Percentiles rank a stretch among this genome's conserved stretches.
These are phyloP conservation scores for Acromyrmex charruanus DNA, from an alignment of 1,140 invertebrate species.

Conservation along the genomic window DNA sequence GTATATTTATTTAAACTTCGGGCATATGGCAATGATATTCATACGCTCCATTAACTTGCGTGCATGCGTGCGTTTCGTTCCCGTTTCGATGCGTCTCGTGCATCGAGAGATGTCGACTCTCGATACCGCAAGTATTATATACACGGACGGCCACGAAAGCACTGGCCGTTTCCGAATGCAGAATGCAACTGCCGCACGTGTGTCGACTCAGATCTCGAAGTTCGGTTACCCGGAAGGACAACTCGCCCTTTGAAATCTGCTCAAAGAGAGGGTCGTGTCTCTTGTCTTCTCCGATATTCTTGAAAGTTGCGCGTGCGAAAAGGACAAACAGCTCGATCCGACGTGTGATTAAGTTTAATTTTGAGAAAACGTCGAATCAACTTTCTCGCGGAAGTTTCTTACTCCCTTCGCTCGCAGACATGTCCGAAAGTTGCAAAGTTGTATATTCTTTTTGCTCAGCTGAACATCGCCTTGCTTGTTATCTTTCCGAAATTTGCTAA, in stretches of 20 bases:
- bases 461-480: not conserved
- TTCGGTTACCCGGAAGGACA: constrained; percentile 64
- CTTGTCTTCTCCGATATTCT: constrained; percentile 34
- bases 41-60: constrained; percentile 55
- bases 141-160: constrained; percentile 55
- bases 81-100: constrained; percentile 56
- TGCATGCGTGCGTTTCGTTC: constrained; percentile 28
- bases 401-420: constrained; percentile 38
- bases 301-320: constrained; percentile 30
- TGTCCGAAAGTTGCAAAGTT: constrained; percentile 11
- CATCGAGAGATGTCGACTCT: constrained; percentile 72
- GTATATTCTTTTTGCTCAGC: not conserved
- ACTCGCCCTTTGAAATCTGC: constrained; percentile 54
- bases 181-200: constrained; percentile 72
- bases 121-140: constrained; percentile 66
- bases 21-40: not conserved
- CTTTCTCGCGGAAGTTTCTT: constrained; percentile 32
- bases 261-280: constrained; percentile 18
- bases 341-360: constrained; percentile 59
- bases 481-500: not conserved
- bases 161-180: constrained; percentile 68
- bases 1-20: not conserved
- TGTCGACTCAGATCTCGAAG: constrained; percentile 69
- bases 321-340: constrained; percentile 15
- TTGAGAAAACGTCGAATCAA: constrained; percentile 36